These are phyloP conservation scores for Strigops habroptila DNA, from an alignment of 2,113 vertebrate genomes.

Conservation along the genomic window DNA sequence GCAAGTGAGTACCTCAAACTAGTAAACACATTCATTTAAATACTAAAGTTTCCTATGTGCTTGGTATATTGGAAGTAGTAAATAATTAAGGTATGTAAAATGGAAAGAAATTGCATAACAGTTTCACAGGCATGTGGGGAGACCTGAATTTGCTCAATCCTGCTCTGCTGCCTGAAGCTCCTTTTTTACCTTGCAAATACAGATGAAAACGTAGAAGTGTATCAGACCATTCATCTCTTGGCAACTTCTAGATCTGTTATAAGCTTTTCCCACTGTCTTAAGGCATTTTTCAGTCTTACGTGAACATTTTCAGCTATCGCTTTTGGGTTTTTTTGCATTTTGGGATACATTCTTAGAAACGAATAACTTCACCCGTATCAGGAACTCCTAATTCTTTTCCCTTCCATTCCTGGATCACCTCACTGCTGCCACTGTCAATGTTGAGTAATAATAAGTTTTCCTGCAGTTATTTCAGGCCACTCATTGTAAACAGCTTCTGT, in stretches of 20 bases:
- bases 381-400: background rate
- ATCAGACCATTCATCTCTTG: background rate
- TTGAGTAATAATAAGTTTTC: background rate
- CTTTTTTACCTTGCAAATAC: background rate
- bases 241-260: background rate
- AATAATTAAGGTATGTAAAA: background rate
- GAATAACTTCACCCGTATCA: background rate
- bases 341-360: background rate
- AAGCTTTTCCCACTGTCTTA: background rate
- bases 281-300: background rate
- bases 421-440: background rate
- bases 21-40: background rate
- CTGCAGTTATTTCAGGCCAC: background rate
- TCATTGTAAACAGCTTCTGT: background rate
- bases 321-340: background rate
- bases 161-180: background rate
- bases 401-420: background rate
- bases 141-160: background rate
- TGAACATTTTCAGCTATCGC: background rate
- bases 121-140: background rate
- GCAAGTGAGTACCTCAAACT: background rate
- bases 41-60: background rate
- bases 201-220: background rate
- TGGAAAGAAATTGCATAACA: background rate
- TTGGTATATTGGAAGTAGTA: background rate